Evolutionary conservation across 2,113 vertebrate genomes (phyloP), one percentile per base, ranked within the genome.

Genomic region (Scomber japonicus): DNA sequence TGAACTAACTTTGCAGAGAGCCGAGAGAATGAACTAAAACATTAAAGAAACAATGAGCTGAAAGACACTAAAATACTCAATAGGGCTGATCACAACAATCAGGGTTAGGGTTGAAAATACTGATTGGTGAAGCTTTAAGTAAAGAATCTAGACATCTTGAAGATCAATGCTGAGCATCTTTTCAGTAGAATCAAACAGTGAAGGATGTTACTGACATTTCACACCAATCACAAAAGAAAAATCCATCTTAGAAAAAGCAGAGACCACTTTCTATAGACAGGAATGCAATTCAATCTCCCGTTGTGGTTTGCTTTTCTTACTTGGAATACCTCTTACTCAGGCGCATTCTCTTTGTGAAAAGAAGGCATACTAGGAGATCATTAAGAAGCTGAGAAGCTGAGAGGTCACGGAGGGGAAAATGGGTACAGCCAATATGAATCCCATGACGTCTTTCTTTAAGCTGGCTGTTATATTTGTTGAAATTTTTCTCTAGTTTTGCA

Each of bases 381-480:
- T 68, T 40, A n/a, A 61, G 46, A 71, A 53, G 62, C 8, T 74
- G 15, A 21, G 44, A 78, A 53, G 62, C 8, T 74, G 15, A 21
- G 44, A 78, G 12, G 17, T 31, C 50, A 31, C 46, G 2, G 2
- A 59, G 5, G 14, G 31, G 9, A 48, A 55, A 30, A 71, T 31
- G 3, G 55, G 19, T 21, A 31, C 40, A 45, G 8, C 12, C 15
- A 19, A 19, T 13, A 46, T 35, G 30, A 45, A 24, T 73, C 30
- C 46, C 30, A 1, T 68, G 51, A 48, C 62, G 71, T 19, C 60
- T 73, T 30, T 67, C 63, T 62, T 21, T 53, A 60, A 54, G 27
- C 40, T 27, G 24, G 24, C 24, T 27, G 24, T 27, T 79, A 40
- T 13, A 45, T 8, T 3, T 27, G 19, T 21, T 50, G 31, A 53